Base-by-base conservation (phyloP, 2,797 vertebrate species). In the Micromesistius poutassou region DNA sequence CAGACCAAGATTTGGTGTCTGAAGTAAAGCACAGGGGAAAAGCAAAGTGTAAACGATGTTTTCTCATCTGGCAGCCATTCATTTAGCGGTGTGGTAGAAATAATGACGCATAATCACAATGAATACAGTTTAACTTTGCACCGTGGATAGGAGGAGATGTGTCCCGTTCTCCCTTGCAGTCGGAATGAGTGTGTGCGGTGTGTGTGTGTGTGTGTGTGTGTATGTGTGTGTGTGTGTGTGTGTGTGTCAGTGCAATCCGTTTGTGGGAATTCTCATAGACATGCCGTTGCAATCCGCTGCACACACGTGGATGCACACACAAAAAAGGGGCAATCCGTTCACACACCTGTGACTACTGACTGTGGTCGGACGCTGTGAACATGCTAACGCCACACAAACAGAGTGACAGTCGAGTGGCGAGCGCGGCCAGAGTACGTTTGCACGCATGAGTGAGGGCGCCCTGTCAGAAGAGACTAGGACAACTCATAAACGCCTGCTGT, bases 21-120 rank as follows among this genome's bases (percentile, higher is more conserved):
- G 74, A 42, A 73, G 70, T 31, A 4, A 71, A 30, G 31, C 38
- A 71, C 73, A 74, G 78, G 77, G 78, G 74, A 75, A 83, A 78
- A 76, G 70, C 72, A 74, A 85, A 19, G 30, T 77, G 66, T 77
- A 80, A 87, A 84, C 81, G 1, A 46, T 71, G 83, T 85, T 87
- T 83, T 81, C 31, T 74, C 78, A 12, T 25, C 76, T 74, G 72
- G 83, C 79, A 80, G 82, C 75, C 76, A 85, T 78, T 81, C 81
- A 77, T 76, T 74, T 62, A 75, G 76, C 50, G 79, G 68, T 80
- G 76, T 81, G 77, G 80, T 81, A 5, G 80, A 76, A 85, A 81
- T 76, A 85, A 85, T 82, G 72, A 86, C 75, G 82, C 83, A 81
- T 82, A 85, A 81, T 83, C 40, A 73, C 73, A 73, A 25, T 36